These are phyloP conservation scores for Procambarus clarkii DNA, from an alignment of 1,140 invertebrate genomes.

Conservation along the genomic window DNA sequence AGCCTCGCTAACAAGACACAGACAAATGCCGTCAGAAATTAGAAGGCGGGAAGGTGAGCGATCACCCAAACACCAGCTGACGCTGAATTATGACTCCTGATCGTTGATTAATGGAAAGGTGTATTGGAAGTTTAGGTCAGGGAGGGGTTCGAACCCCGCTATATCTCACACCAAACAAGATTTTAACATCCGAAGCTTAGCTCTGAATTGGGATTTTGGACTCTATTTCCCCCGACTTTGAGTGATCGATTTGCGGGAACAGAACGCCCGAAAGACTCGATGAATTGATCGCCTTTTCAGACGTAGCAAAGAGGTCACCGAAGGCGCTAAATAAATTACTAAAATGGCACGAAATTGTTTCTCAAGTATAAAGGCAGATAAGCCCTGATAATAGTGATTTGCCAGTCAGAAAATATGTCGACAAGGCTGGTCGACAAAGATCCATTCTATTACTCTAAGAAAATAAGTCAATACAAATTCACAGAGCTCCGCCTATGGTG, in stretches of 20 bases:
- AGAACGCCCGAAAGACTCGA: not conserved
- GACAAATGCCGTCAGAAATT: constrained; percentile 59
- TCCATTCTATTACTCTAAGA: not conserved
- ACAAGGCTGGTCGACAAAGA: not conserved
- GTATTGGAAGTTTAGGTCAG: constrained; percentile 27
- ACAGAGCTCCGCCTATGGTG: not conserved
- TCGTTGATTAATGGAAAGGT: constrained; percentile 63
- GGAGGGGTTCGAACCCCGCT: constrained; percentile 5
- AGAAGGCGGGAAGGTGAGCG: constrained; percentile 58
- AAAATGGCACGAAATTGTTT: not conserved
- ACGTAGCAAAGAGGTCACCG: not conserved
- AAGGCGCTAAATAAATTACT: constrained; percentile 17
- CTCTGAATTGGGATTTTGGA: not conserved
- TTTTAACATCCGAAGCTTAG: too few relatives aligned
- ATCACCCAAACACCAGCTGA: constrained; percentile 53
- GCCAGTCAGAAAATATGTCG: not conserved
- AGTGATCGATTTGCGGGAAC: constrained; percentile 15
- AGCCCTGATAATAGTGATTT: not conserved
- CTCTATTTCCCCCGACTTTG: not conserved
- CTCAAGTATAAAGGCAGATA: not conserved
- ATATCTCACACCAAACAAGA: not conserved
- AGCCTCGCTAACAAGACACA: constrained; percentile 47
- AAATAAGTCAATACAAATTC: constrained; percentile 14
- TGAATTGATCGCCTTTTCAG: too few relatives aligned
- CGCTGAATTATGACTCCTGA: constrained; percentile 63